Conservation (phyloP, 2,888 invertebrate species). For the Lasioglossum vierecki region DNA sequence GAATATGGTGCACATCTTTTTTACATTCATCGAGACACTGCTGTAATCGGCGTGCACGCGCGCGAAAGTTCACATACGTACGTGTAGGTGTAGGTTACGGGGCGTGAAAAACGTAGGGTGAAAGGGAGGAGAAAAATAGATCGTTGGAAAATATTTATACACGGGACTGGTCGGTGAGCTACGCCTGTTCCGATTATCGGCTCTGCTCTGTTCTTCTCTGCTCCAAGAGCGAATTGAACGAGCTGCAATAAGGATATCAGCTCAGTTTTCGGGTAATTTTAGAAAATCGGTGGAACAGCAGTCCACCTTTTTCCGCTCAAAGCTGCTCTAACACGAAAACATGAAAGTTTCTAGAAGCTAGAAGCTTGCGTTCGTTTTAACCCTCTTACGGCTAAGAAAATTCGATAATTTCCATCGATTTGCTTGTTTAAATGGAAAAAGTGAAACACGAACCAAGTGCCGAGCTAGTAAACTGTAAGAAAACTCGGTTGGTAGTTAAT, state of each 20-base stretch:
- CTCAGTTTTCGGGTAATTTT: not conserved
- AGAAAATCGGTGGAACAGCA: not conserved
- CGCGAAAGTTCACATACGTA: not conserved
- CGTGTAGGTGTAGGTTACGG: constrained; percentile 11
- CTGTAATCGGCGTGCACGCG: not conserved
- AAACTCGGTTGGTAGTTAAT: not conserved
- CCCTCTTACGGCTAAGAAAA: not conserved
- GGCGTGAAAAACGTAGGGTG: constrained; percentile 32
- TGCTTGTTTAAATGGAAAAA: not conserved
- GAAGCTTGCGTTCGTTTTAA: too few species aligned
- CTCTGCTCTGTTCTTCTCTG: constrained; percentile 1
- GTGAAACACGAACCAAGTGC: not conserved
- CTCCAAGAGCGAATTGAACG: not conserved
- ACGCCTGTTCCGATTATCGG: constrained; percentile 39
- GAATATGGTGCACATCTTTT: not conserved
- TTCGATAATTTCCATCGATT: not conserved
- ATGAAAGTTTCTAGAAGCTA: too few species aligned
- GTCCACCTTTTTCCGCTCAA: not conserved
- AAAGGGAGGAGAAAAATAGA: constrained; percentile 47
- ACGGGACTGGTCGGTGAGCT: not conserved
- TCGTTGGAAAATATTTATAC: constrained; percentile 53
- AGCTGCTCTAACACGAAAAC: too few species aligned
- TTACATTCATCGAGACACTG: not conserved
- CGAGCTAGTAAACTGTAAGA: too few species aligned
- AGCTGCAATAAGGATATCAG: not conserved